Percentiles rank a stretch among this genome's conserved stretches.
Conservation (phyloP, 2,113 vertebrate genomes). For the Copsychus sechellarum region DNA sequence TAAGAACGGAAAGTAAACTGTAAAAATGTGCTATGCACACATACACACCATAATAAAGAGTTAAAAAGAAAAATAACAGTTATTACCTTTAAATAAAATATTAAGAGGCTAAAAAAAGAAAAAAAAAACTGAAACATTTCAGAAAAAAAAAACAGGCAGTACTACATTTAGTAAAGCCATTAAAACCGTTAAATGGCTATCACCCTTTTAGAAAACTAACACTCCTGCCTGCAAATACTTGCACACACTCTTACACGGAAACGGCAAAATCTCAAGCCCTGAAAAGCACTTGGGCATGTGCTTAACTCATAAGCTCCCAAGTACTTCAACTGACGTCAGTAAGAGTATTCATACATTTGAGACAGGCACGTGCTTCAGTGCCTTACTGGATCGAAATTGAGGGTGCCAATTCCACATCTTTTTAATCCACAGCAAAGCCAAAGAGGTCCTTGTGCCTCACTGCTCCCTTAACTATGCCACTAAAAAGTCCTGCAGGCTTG, state of each 20-base stretch:
- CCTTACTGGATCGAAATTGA: neutral
- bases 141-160: neutral
- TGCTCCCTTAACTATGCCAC: neutral
- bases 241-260: neutral
- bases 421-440: neutral
- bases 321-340: neutral
- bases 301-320: conserved; percentile 26
- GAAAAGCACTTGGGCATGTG: conserved; percentile 43
- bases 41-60: neutral
- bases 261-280: neutral
- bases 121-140: neutral
- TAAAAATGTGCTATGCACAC: neutral
- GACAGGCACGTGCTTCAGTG: neutral
- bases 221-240: conserved; percentile 29
- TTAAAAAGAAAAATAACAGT: neutral
- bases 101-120: neutral
- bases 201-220: neutral
- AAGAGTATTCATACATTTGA: neutral
- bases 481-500: neutral
- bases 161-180: neutral
- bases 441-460: neutral
- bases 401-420: neutral
- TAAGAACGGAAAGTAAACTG: neutral
- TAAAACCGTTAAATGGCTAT: conserved; percentile 5
- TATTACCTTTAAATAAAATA: neutral